A percentile compares a stretch with the other conserved stretches of the same genome.
Evolutionary conservation across 2,797 vertebrate genomes (phyloP).

Genomic region (Zalophus californianus): DNA sequence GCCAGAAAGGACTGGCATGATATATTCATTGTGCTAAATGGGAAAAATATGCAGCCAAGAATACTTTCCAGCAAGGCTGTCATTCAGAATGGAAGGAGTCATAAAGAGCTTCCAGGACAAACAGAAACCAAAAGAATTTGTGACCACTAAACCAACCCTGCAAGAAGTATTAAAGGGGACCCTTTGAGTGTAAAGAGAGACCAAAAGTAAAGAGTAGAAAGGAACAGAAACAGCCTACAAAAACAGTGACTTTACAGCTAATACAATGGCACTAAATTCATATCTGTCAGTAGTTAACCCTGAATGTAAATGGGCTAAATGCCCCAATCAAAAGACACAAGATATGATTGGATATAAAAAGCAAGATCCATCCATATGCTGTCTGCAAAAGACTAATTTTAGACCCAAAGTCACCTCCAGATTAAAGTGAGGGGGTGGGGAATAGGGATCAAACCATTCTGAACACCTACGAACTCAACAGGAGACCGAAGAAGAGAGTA

Average conservation of each 20-base stretch:
- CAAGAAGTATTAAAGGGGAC: neutral
- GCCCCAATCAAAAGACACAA: neutral
- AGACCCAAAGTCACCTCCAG: neutral
- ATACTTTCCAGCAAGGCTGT: no score
- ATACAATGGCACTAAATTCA: neutral
- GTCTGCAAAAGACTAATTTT: neutral
- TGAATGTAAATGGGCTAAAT: neutral
- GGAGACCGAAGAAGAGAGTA: no score
- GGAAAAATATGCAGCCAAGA: neutral
- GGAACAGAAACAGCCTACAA: neutral
- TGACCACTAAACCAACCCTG: no score
- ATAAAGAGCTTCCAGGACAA: no score
- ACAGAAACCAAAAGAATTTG: neutral
- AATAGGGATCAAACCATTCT: no score
- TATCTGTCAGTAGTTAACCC: neutral
- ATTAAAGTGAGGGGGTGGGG: neutral
- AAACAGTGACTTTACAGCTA: neutral
- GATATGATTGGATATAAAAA: neutral
- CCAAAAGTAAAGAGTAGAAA: neutral
- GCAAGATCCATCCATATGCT: neutral
- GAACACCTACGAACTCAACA: no score
- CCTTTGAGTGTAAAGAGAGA: neutral
- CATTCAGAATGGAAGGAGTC: no score
- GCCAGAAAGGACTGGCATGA: neutral
- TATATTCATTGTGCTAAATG: neutral